Conservation (phyloP, 1,140 invertebrate species). For the Phymastichus coffea region DNA sequence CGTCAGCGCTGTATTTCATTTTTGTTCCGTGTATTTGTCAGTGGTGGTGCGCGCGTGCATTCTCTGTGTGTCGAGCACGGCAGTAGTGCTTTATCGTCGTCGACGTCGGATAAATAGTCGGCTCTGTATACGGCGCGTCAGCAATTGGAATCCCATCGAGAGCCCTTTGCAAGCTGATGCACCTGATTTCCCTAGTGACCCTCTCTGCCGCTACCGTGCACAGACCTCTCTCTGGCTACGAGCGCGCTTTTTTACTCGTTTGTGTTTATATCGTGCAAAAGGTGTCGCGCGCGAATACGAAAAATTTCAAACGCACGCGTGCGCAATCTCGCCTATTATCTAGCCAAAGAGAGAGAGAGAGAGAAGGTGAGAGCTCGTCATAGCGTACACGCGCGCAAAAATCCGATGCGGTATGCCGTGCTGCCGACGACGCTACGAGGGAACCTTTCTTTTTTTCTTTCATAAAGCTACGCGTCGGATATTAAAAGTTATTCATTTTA, state of each 20-base stretch:
- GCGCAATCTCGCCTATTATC: too few species aligned
- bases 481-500: too few species aligned
- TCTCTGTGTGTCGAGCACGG: too few species aligned
- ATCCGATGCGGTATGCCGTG: too few species aligned
- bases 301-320: not conserved
- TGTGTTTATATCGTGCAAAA: too few species aligned
- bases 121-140: not conserved
- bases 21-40: too few species aligned
- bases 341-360: too few species aligned
- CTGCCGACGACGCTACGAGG: too few species aligned
- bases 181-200: slow-evolving; percentile 43
- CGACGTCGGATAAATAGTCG: slow-evolving; percentile 1
- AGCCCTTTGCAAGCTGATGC: slow-evolving; percentile 25
- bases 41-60: not conserved
- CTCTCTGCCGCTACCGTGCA: slow-evolving; percentile 1
- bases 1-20: not conserved
- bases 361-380: too few species aligned
- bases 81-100: not conserved
- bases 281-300: not conserved
- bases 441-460: too few species aligned
- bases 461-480: too few species aligned
- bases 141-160: slow-evolving; percentile 24
- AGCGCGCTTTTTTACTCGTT: not conserved
- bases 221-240: not conserved
- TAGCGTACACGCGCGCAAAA: too few species aligned